Evolutionary conservation across 2,888 invertebrate genomes (phyloP), one percentile per base, ranked within the genome.

Genomic region (Xanthostigma xanthostigma): DNA sequence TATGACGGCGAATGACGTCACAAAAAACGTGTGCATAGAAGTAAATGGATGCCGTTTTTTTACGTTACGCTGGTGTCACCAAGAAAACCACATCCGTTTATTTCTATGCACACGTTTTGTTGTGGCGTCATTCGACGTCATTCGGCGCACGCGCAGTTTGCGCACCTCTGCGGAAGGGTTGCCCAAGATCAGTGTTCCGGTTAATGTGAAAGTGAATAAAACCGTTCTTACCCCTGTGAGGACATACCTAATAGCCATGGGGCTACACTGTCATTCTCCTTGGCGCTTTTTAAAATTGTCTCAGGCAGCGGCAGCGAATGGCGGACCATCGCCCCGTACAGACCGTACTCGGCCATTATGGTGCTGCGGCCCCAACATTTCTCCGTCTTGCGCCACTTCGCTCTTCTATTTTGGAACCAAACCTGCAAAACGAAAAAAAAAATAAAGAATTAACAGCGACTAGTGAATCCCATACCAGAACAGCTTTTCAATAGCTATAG

Each of bases 321-420:
- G 54, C 98, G 79, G 56, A 98, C 98, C 98, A 98, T 98, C 57
- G 98, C 98, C 1, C 98, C 98, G 69, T 98, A 98, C 45, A 98
- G 77, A 3, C 98, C 98, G 66, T 98, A 98, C 71, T 98, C 98
- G 55, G 98, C 98, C 98, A 98, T 98, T 64, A 97, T 98, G 59
- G 97, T 97, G 64, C 94, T 93, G 60, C 94, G 79, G 44, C 98
- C 98, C 98, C 98, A 98, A 59, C 95, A 96, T 67, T 98, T 98
- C 72, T 98, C 97, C 48, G 97, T 98, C 70, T 98, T 98, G 53
- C 97, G 84, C 97, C 97, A 98, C 67, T 97, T 97, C 61, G 97
- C 97, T 41, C 97, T 78, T 33, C 97, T 80, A 71, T 98, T 98
- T 74, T 94, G 94, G 71, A 94, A 98, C 97, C 97, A 98, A 48